Percentiles rank a stretch among this genome's conserved stretches.
Evolutionary conservation across 2,888 invertebrate genomes (phyloP).

Genomic region (Strigamia transsilvanica): DNA sequence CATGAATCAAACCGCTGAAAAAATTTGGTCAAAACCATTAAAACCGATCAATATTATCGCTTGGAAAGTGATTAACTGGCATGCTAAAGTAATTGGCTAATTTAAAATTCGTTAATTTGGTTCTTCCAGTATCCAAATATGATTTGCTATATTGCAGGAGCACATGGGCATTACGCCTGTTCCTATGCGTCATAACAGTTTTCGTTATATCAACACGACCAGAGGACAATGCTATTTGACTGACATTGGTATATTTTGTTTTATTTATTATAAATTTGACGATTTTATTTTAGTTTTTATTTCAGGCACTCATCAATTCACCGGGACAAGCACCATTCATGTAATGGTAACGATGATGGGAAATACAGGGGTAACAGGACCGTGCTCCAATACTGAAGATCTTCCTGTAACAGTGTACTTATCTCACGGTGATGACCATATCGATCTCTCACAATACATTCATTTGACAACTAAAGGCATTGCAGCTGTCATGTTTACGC

Average conservation of each 20-base stretch:
- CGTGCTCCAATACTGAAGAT: neutral
- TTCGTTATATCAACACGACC: neutral
- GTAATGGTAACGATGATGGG: neutral
- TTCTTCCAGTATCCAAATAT: neutral
- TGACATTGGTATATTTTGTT: neutral
- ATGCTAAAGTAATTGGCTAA: neutral
- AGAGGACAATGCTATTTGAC: neutral
- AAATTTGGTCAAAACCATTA: neutral
- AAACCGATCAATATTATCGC: neutral
- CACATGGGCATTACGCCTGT: neutral
- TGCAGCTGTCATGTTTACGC: neutral
- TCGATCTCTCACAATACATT: neutral
- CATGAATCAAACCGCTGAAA: neutral
- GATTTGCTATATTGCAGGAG: neutral
- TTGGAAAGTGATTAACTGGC: neutral
- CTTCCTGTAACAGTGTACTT: neutral
- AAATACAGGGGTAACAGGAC: neutral
- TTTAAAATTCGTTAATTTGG: neutral
- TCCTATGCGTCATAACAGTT: neutral
- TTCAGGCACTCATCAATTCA: neutral
- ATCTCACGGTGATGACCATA: neutral
- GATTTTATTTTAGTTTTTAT: neutral
- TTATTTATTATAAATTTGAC: neutral
- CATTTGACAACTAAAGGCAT: neutral
- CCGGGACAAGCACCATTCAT: neutral